Percentiles rank a stretch among this genome's conserved stretches.
Conservation (phyloP, 2,113 vertebrate genomes). For the Takifugu flavidus region DNA sequence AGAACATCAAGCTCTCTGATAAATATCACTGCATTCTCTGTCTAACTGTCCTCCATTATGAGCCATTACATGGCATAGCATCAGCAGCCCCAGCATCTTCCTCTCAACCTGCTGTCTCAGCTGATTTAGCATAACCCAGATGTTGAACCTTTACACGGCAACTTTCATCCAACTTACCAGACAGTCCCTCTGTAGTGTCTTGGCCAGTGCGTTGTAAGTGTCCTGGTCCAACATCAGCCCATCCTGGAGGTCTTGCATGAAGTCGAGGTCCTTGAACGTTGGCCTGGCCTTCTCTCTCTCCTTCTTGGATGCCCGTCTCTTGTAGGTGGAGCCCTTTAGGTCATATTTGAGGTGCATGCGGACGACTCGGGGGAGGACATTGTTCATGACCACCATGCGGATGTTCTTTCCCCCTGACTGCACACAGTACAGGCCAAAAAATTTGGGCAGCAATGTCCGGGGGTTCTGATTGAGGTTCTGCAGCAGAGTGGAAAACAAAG, state of each 20-base stretch:
- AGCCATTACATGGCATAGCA: conserved; percentile 1
- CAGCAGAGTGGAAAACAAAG: not conserved
- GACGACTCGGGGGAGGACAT: conserved; percentile 89
- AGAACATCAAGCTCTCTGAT: conserved; percentile 27
- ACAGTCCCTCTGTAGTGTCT: conserved; percentile 94
- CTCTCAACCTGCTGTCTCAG: not conserved
- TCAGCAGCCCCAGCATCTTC: not conserved
- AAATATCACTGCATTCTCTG: conserved; percentile 15
- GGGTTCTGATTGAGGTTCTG: conserved; percentile 99
- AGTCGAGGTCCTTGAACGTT: conserved; percentile 96
- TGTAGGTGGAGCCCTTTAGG: conserved; percentile 97
- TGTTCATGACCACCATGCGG: conserved; percentile 98
- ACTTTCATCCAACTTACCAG: conserved; percentile 78
- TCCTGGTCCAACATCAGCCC: conserved; percentile 91
- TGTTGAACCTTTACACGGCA: not conserved
- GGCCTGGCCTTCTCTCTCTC: conserved; percentile 91
- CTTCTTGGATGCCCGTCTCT: conserved; percentile 93
- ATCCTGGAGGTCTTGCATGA: conserved; percentile 91
- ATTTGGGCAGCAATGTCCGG: conserved; percentile 94
- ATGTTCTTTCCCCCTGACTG: conserved; percentile 98
- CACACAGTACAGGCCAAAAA: conserved; percentile 96
- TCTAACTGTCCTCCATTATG: not conserved
- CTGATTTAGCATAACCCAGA: not conserved
- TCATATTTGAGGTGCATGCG: conserved; percentile 98
- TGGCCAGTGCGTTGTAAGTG: conserved; percentile 89